Evolutionary conservation across 1,140 invertebrate genomes (phyloP).

Genomic region (Brachionus rotundiformis): DNA sequence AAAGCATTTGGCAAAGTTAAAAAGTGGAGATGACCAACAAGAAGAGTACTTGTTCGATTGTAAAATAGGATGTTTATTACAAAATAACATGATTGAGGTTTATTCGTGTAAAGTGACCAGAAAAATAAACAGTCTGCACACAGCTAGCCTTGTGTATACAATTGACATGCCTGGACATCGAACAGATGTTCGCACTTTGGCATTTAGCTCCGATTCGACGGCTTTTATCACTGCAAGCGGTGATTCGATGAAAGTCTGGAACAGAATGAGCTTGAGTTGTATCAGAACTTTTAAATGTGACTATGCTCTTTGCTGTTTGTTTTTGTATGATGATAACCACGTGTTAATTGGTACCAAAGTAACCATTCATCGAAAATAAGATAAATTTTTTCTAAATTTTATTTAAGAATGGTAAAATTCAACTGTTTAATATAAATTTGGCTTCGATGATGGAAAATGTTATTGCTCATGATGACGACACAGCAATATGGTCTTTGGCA

Average conservation of each 20-base stretch:
- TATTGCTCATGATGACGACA: slow-evolving; percentile 71
- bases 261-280: slow-evolving; percentile 66
- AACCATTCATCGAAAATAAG: too few species aligned
- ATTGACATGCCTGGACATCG: slow-evolving; percentile 77
- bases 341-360: slow-evolving; percentile 81
- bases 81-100: slow-evolving; percentile 35
- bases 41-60: slow-evolving; percentile 63
- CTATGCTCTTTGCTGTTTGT: slow-evolving; percentile 74
- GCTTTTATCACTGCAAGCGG: slow-evolving; percentile 75
- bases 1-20: slow-evolving; percentile 72
- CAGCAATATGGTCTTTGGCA: slow-evolving; percentile 75
- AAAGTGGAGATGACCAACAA: slow-evolving; percentile 72
- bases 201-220: slow-evolving; percentile 80
- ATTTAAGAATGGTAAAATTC: slow-evolving; percentile 73
- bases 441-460: slow-evolving; percentile 70
- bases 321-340: slow-evolving; percentile 88
- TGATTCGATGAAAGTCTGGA: slow-evolving; percentile 90
- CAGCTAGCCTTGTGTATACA: slow-evolving; percentile 71
- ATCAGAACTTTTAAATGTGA: slow-evolving; percentile 72
- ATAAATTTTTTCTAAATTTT: neutral
- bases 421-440: slow-evolving; percentile 82
- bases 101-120: slow-evolving; percentile 22
- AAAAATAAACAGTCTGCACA: slow-evolving; percentile 55
- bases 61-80: slow-evolving; percentile 34
- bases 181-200: slow-evolving; percentile 79